Conservation (phyloP, 2,888 invertebrate species). For the Eupithecia pulchellata region DNA sequence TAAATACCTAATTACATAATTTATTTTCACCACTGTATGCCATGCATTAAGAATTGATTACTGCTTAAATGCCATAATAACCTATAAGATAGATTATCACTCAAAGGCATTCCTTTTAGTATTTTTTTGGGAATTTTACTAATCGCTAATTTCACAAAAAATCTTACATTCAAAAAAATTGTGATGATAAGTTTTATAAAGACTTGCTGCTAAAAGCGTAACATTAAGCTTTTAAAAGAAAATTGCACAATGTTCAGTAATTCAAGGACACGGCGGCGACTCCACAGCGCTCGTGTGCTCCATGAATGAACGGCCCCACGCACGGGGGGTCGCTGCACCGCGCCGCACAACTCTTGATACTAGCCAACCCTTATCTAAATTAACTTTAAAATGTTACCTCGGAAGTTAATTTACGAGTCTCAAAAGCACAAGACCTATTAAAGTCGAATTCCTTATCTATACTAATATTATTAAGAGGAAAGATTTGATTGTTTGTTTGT, state of each 20-base stretch:
- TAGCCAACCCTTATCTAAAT: neutral
- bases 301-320: slow-evolving; percentile 65
- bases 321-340: slow-evolving; percentile 46
- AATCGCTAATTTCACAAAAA: neutral
- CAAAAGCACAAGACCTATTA: neutral
- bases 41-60: neutral
- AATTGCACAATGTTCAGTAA: neutral
- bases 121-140: neutral
- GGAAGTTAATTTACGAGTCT: neutral
- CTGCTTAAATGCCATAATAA: neutral
- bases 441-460: neutral
- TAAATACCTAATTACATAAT: too few species aligned
- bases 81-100: neutral
- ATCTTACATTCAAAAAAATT: neutral
- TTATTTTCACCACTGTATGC: neutral
- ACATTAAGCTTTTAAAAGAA: neutral
- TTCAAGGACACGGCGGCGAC: slow-evolving; percentile 48
- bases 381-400: neutral
- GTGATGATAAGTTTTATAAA: neutral
- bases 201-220: neutral
- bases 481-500: too few species aligned
- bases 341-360: slow-evolving; percentile 35
- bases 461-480: too few species aligned
- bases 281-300: slow-evolving; percentile 51
- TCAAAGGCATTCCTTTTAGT: neutral